Evolutionary conservation across 2,797 vertebrate species (phyloP).

Genomic region (Rhodeus uyekii): DNA sequence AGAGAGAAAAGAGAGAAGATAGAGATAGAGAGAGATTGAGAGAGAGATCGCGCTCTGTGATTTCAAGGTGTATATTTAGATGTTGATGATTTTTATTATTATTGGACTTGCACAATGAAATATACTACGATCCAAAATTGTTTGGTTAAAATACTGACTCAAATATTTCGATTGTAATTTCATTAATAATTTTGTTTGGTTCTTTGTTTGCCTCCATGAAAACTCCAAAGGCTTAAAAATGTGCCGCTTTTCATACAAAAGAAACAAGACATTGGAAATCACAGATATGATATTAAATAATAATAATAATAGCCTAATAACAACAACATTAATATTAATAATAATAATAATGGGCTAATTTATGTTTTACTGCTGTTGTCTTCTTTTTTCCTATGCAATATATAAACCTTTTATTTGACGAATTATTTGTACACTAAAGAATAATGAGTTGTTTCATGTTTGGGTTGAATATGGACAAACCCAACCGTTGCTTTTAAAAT

Average conservation of each 20-base stretch:
- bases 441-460: neutral
- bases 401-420: neutral
- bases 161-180: neutral
- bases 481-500: neutral
- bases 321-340: neutral
- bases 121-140: neutral
- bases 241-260: neutral
- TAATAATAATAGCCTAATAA: slow-evolving; percentile 17
- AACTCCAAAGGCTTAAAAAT: neutral
- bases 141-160: neutral
- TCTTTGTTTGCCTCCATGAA: neutral
- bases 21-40: neutral
- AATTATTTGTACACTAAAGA: neutral
- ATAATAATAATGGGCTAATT: slow-evolving; percentile 5
- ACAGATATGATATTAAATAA: slow-evolving; percentile 10
- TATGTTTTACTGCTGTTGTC: neutral
- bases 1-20: neutral
- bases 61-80: neutral
- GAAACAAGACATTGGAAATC: neutral
- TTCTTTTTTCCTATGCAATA: neutral
- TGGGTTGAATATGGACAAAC: neutral
- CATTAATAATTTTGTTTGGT: neutral
- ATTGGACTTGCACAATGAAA: neutral
- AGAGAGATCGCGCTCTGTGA: neutral
- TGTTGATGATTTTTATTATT: neutral